phyloP scores from a whole-genome alignment of 1,140 invertebrate genomes.

The Papilio polytes region DNA sequence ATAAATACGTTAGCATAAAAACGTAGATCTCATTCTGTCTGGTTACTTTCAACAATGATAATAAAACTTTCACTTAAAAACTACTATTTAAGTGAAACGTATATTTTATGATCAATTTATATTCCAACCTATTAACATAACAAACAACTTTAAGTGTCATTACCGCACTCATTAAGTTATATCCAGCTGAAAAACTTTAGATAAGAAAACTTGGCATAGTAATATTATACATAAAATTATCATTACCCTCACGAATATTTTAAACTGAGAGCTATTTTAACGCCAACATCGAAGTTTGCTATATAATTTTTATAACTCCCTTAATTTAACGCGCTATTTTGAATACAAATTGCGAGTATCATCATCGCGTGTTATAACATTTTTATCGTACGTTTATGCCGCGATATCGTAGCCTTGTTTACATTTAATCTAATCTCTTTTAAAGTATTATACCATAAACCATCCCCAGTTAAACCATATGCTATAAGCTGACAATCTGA shows the following conservation, averaged over 20 bases:
- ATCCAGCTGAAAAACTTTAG: slow-evolving; percentile 9
- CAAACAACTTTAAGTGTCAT: background rate
- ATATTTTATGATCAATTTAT: slow-evolving; percentile 5
- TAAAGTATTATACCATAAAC: slow-evolving; percentile 9
- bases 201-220: slow-evolving; percentile 7
- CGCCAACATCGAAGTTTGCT: background rate
- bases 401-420: background rate
- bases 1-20: background rate
- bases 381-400: slow-evolving; percentile 4
- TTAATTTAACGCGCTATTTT: slow-evolving; percentile 26
- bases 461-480: background rate
- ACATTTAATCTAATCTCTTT: slow-evolving; percentile 1
- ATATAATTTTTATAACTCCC: slow-evolving; percentile 10
- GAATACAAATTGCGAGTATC: slow-evolving; percentile 18
- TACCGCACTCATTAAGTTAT: background rate
- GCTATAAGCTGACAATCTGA: background rate
- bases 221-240: slow-evolving; percentile 17
- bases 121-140: background rate
- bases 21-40: background rate
- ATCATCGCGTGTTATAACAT: slow-evolving; percentile 1
- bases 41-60: background rate
- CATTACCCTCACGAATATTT: slow-evolving; percentile 7
- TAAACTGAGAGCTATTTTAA: background rate
- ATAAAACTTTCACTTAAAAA: slow-evolving; percentile 1
- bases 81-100: background rate